phyloP scores from a whole-genome alignment of 2,113 vertebrate genomes.

The Calidris pygmaea region DNA sequence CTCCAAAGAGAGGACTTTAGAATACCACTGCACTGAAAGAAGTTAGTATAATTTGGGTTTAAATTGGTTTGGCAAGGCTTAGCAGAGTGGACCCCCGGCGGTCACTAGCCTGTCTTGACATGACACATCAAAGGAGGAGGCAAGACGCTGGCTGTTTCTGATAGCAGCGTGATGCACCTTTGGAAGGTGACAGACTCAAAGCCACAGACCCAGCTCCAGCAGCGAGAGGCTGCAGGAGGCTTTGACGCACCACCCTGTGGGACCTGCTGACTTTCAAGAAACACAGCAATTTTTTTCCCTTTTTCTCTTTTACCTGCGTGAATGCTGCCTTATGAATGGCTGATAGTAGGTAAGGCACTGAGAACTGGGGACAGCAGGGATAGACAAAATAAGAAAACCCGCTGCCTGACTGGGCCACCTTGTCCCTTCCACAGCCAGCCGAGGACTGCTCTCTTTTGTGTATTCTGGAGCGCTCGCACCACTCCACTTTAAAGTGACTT shows the following conservation, averaged over 20 bases:
- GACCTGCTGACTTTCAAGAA: constrained; percentile 56
- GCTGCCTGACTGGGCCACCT: neutral
- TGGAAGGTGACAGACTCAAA: constrained; percentile 78
- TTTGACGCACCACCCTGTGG: constrained; percentile 17
- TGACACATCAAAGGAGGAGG: constrained; percentile 93
- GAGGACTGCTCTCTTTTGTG: neutral
- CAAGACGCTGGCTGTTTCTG: constrained; percentile 77
- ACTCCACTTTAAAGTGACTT: neutral
- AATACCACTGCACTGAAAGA: neutral
- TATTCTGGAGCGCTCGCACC: neutral
- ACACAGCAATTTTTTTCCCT: neutral
- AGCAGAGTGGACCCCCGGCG: constrained; percentile 74
- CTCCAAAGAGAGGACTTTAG: neutral
- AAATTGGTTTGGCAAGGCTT: constrained; percentile 78
- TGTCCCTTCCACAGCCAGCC: neutral
- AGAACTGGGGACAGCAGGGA: neutral
- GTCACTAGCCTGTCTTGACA: constrained; percentile 78
- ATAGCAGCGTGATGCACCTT: constrained; percentile 80
- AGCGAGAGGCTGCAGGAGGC: neutral
- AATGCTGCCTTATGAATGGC: neutral
- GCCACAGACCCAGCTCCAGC: constrained; percentile 67
- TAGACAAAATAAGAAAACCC: neutral
- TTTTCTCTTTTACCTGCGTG: neutral
- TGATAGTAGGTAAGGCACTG: neutral
- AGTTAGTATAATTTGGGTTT: neutral